These are phyloP conservation scores for Syncerus caffer DNA, from an alignment of 2,797 vertebrate species.

Conservation along the genomic window DNA sequence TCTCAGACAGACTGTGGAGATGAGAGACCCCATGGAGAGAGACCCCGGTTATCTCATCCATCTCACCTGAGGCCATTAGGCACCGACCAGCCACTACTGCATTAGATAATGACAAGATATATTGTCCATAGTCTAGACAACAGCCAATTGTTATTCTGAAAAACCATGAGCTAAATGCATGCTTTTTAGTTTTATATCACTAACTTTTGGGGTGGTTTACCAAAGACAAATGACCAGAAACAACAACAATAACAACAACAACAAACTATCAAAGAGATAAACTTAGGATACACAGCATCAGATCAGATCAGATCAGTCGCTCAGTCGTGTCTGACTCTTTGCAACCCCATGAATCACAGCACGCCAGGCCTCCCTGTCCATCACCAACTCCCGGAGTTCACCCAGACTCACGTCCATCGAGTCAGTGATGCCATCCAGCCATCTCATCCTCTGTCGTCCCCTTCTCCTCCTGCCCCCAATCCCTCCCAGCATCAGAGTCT, in stretches of 20 bases:
- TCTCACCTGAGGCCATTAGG: background rate
- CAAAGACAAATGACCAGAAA: background rate
- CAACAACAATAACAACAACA: background rate
- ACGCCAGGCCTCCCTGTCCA: no score
- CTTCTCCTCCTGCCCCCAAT: no score
- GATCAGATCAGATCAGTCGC: no score
- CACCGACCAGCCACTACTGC: background rate
- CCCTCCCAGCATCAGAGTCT: no score
- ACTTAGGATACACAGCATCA: background rate
- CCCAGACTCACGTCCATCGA: no score
- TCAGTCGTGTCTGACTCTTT: no score
- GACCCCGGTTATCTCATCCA: background rate
- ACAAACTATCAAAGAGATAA: background rate
- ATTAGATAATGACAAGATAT: background rate
- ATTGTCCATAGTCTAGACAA: background rate
- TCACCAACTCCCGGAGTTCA: no score
- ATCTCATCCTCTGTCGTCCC: no score
- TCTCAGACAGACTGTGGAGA: background rate
- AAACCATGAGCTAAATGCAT: background rate
- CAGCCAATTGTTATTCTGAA: background rate
- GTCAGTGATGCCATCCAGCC: no score
- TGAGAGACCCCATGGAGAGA: background rate
- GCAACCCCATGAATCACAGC: no score
- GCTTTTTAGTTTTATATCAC: background rate
- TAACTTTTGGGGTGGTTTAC: background rate